phyloP scores from a whole-genome alignment of 2,888 invertebrate genomes.

The Acanthosoma haemorrhoidale region DNA sequence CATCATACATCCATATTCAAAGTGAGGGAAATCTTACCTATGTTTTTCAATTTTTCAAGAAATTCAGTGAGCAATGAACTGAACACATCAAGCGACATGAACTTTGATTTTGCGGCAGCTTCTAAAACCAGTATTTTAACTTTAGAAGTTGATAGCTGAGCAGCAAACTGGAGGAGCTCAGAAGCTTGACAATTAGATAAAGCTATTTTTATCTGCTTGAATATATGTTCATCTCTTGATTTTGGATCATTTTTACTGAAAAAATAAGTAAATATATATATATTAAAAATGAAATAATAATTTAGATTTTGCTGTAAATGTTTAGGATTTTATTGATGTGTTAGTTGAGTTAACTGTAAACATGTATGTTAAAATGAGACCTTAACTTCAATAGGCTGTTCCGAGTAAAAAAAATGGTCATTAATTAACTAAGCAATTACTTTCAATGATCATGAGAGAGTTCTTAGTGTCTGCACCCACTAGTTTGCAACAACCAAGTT shows the following conservation, averaged over 20 bases:
- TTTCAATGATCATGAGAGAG: too few species aligned
- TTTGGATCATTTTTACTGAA: conserved; percentile 75
- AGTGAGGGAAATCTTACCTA: background rate
- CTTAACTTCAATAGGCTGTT: too few species aligned
- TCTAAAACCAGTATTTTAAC: conserved; percentile 66
- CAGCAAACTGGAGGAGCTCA: conserved; percentile 55
- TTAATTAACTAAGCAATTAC: too few species aligned
- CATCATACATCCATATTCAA: background rate
- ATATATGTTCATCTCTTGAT: conserved; percentile 79
- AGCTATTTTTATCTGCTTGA: conserved; percentile 67
- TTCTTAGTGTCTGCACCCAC: too few species aligned
- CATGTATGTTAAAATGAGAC: too few species aligned
- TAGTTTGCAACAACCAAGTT: too few species aligned
- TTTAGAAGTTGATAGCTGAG: conserved; percentile 65
- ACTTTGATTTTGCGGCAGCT: conserved; percentile 60
- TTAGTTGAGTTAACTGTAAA: too few species aligned
- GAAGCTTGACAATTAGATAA: conserved; percentile 54
- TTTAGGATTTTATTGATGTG: too few species aligned
- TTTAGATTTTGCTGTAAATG: too few species aligned
- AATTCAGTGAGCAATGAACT: conserved; percentile 20
- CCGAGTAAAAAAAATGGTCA: too few species aligned
- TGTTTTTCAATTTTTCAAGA: conserved; percentile 14
- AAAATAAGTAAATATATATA: conserved; percentile 31
- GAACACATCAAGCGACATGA: conserved; percentile 57
- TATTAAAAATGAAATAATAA: too few species aligned